Base-by-base conservation (phyloP, 2,888 invertebrate genomes). In the Dolichomitus sp. region DNA sequence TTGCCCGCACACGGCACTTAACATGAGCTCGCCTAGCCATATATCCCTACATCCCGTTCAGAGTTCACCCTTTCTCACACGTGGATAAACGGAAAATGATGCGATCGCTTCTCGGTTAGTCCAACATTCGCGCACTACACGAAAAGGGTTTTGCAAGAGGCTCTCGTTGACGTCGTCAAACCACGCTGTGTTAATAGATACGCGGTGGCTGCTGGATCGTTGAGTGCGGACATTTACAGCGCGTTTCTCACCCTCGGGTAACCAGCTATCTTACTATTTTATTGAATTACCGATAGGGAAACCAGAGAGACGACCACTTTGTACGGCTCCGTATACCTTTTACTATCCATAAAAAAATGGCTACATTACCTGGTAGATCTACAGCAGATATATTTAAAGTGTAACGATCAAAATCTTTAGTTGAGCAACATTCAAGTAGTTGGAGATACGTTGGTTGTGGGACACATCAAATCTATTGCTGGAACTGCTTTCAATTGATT, bases 81-180 rank as follows among this genome's bases (percentile, higher is more conserved):
- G 37, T 19, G 78, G 69, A 78, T 81, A 74, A 78, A 78, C 57
- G 74, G 66, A 73, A 48, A 81, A 82, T 70, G 57, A 82, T 74
- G 81, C 74, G 74, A 78, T 82, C 69, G 78, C 78, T 78, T 74
- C 81, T 69, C 81, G 57, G 27, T 17, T 11, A 17, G 48, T n/a
- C n/a, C 19, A 17, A 33, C n/a, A 7, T 17, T 48, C 12, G 3
- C 66, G 48, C n/a, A 27, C 4, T 4, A 66, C n/a, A 14, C 37
- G 37, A 37, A 37, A 61, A 52, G 68, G 61, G 68, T 77, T 73
- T 65, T 52, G 19, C 23, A 42, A 19, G 73, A 81, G 76, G 59
- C 42, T 72, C 50, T 76, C 50, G 65, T 73, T 27, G 11, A 12
- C 74, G 80, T 74, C 68, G 61, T 68, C 61, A 61, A 72, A 72